phyloP scores from a whole-genome alignment of 2,797 vertebrate species.

The Cyclopterus lumpus region DNA sequence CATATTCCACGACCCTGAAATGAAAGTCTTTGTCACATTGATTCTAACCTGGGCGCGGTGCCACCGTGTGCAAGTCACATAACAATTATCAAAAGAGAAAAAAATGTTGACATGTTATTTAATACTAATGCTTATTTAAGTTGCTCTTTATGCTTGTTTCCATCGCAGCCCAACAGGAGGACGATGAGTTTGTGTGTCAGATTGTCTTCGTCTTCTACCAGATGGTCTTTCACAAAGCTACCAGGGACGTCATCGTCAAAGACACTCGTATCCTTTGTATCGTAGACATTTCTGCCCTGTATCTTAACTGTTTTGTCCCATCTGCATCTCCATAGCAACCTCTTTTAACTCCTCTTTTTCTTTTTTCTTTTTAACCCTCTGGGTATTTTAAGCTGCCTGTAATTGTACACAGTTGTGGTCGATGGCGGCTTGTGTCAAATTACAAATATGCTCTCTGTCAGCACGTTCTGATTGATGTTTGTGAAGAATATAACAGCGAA shows the following conservation, averaged over 20 bases:
- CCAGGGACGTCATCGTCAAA: constrained; percentile 93
- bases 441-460: constrained; percentile 23
- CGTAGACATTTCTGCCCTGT: not conserved
- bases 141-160: constrained; percentile 7
- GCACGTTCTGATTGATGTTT: constrained; percentile 35
- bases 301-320: constrained; percentile 3
- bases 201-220: constrained; percentile 97
- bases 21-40: not conserved
- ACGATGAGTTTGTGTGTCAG: constrained; percentile 97
- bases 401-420: constrained; percentile 27
- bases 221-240: constrained; percentile 96
- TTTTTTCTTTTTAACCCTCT: constrained; percentile 7
- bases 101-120: not conserved
- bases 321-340: constrained; percentile 25
- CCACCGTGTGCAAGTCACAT: not conserved
- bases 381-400: constrained; percentile 12
- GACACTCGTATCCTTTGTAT: constrained; percentile 92
- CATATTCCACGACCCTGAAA: not conserved
- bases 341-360: constrained; percentile 5
- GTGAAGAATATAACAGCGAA: constrained; percentile 13
- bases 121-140: not conserved
- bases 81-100: not conserved
- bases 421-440: constrained; percentile 19
- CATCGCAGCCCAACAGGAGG: constrained; percentile 89
- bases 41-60: not conserved